These are phyloP conservation scores for Heliconius melpomene DNA, from an alignment of 1,140 invertebrate species.

Conservation along the genomic window DNA sequence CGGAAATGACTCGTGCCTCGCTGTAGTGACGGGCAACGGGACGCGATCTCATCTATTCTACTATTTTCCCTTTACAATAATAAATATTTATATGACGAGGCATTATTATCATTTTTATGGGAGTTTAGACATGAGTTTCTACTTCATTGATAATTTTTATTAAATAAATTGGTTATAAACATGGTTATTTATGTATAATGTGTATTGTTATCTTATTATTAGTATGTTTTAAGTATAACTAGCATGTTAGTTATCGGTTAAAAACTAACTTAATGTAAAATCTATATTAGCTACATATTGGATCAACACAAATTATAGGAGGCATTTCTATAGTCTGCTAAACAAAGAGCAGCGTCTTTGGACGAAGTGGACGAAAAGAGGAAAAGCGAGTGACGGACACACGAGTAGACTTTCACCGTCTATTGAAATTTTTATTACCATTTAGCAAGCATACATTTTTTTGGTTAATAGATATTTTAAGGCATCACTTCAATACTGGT, in stretches of 20 bases:
- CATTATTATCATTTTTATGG: background rate
- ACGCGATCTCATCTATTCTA: constrained; percentile 58
- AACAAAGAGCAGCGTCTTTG: background rate
- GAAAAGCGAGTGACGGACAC: background rate
- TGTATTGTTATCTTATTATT: background rate
- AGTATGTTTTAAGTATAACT: too few relatives aligned
- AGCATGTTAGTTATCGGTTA: too few relatives aligned
- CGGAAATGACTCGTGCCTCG: constrained; percentile 71
- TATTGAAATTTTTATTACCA: too few relatives aligned
- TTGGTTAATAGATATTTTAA: too few relatives aligned
- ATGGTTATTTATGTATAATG: background rate
- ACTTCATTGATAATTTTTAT: background rate
- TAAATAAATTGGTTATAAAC: background rate
- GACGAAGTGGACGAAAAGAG: background rate
- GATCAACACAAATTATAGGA: too few relatives aligned
- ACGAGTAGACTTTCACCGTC: background rate
- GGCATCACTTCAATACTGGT: too few relatives aligned
- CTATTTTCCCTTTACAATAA: constrained; percentile 44
- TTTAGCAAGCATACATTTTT: too few relatives aligned
- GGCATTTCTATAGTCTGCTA: too few relatives aligned
- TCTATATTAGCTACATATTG: too few relatives aligned
- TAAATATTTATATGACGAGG: constrained; percentile 40
- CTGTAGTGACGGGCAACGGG: constrained; percentile 48
- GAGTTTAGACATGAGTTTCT: background rate
- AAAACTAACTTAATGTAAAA: too few relatives aligned